These are phyloP conservation scores for Eupithecia tripunctaria DNA, from an alignment of 2,888 invertebrate species.

Conservation along the genomic window DNA sequence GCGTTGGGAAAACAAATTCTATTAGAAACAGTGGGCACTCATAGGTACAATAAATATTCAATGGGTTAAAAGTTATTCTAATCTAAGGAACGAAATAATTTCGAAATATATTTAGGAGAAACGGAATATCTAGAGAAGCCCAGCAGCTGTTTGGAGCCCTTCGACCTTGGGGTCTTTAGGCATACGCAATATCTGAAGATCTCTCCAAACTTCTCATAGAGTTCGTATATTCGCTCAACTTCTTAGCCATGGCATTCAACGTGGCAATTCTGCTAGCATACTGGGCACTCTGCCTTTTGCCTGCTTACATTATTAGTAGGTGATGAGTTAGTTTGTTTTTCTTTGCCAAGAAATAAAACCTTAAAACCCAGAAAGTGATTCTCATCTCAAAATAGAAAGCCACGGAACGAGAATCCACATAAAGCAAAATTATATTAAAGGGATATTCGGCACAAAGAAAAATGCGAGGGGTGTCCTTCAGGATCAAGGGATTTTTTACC, in stretches of 20 bases:
- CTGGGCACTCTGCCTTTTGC: not conserved
- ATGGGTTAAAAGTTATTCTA: not conserved
- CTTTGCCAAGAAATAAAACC: not conserved
- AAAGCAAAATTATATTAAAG: slow-evolving; percentile 53
- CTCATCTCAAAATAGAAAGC: slow-evolving; percentile 11
- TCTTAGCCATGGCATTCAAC: not conserved
- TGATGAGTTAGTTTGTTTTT: not conserved
- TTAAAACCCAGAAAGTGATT: not conserved
- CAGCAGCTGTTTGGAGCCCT: not conserved
- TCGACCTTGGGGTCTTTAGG: not conserved
- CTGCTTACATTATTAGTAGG: not conserved
- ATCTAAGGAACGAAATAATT: not conserved
- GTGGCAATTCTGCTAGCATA: not conserved
- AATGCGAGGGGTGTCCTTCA: slow-evolving; percentile 19
- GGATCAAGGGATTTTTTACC: slow-evolving; percentile 57
- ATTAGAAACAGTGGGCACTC: slow-evolving; percentile 20
- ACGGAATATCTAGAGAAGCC: not conserved
- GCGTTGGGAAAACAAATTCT: slow-evolving; percentile 65
- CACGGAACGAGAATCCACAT: slow-evolving; percentile 39
- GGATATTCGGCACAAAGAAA: slow-evolving; percentile 55
- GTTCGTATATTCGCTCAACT: not conserved
- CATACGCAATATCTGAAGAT: not conserved
- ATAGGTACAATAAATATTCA: not conserved
- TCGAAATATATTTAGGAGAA: not conserved
- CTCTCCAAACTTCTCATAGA: not conserved